Evolutionary conservation across 2,113 vertebrate species (phyloP).

Genomic region (Mohoua ochrocephala): DNA sequence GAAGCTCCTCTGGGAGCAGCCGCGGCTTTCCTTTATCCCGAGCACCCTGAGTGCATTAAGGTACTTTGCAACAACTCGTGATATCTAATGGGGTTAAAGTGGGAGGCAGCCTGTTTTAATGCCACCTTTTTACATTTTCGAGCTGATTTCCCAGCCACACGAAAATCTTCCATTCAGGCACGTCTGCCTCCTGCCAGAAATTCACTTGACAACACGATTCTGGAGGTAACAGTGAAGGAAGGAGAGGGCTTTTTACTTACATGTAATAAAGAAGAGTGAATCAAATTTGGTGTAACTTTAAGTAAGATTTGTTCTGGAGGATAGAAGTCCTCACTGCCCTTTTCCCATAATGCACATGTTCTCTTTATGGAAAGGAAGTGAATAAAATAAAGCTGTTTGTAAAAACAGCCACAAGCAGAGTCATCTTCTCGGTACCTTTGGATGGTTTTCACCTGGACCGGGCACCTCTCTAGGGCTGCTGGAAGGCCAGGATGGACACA

Average conservation of each 20-base stretch:
- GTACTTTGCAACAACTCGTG: neutral
- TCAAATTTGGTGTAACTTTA: neutral
- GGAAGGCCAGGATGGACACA: rapidly evolving
- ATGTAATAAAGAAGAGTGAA: neutral
- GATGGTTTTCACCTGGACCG: neutral
- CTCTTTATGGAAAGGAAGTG: neutral
- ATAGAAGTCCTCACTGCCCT: neutral
- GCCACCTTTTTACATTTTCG: neutral
- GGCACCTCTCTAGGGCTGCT: neutral
- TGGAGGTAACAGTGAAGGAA: neutral
- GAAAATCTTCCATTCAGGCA: neutral
- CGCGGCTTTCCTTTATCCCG: neutral
- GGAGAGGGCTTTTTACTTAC: neutral
- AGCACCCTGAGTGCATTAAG: neutral
- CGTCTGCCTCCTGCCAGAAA: neutral
- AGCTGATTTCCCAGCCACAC: neutral
- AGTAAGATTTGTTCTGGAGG: neutral
- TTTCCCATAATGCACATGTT: neutral
- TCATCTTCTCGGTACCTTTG: neutral
- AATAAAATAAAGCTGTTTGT: neutral
- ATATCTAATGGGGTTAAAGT: neutral
- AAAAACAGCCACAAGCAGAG: neutral
- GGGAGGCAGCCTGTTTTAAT: neutral
- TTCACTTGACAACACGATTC: neutral
- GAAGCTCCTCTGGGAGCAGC: neutral